phyloP scores from a whole-genome alignment of 2,113 vertebrate genomes.

The Malaclemys terrapin region DNA sequence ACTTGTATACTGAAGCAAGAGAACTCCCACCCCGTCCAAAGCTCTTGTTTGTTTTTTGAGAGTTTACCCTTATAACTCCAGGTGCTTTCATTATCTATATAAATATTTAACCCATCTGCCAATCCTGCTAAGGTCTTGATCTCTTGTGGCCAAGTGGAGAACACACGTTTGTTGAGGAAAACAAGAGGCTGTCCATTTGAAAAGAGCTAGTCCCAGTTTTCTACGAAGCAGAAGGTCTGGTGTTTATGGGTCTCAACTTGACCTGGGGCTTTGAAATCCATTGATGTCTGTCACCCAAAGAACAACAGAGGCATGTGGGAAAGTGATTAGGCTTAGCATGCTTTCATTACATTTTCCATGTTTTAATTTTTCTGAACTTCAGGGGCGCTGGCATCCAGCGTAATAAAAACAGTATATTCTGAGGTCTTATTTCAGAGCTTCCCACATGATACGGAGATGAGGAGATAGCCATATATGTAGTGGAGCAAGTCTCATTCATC shows the following conservation, averaged over 20 bases:
- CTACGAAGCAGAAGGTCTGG: constrained; percentile 38
- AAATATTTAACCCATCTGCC: not conserved
- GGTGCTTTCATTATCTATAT: constrained; percentile 3
- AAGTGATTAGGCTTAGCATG: constrained; percentile 71
- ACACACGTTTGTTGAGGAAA: constrained; percentile 57
- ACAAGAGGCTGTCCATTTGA: constrained; percentile 40
- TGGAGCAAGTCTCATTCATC: not conserved
- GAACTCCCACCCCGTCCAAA: not conserved
- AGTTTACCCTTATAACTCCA: not conserved
- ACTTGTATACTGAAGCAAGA: not conserved
- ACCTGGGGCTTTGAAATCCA: constrained; percentile 22
- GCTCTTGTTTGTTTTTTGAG: not conserved
- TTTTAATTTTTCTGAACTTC: constrained; percentile 79
- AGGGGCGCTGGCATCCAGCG: constrained; percentile 60
- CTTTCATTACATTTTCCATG: constrained; percentile 76
- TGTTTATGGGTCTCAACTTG: constrained; percentile 43
- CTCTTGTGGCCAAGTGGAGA: constrained; percentile 38
- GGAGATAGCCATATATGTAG: constrained; percentile 37
- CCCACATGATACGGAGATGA: constrained; percentile 5
- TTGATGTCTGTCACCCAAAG: constrained; percentile 57
- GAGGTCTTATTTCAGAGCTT: constrained; percentile 19
- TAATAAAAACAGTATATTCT: constrained; percentile 35
- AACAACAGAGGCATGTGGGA: constrained; percentile 34
- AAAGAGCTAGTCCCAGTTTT: constrained; percentile 35
- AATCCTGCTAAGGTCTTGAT: constrained; percentile 2